phyloP scores from a whole-genome alignment of 2,888 invertebrate species.

The Muscina levida region DNA sequence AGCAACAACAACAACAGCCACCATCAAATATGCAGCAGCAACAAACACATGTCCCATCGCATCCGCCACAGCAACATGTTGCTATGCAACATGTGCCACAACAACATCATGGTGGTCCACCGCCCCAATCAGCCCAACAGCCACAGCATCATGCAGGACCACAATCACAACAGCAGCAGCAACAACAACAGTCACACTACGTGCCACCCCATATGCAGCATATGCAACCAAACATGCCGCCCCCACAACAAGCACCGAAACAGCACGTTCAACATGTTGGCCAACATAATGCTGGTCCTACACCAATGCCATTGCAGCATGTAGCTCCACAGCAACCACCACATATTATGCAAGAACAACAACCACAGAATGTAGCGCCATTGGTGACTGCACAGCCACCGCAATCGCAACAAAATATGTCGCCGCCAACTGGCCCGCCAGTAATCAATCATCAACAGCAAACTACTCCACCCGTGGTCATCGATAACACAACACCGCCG shows the following conservation, averaged over 20 bases:
- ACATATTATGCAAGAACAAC: constrained; percentile 67
- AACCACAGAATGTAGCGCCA: constrained; percentile 62
- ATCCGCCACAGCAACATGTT: constrained; percentile 67
- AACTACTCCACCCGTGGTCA: constrained; percentile 48
- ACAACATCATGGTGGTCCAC: constrained; percentile 66
- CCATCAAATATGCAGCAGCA: constrained; percentile 68
- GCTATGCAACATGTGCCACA: constrained; percentile 70
- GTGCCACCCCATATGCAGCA: constrained; percentile 67
- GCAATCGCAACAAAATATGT: constrained; percentile 50
- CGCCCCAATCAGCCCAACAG: constrained; percentile 71
- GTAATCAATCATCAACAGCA: constrained; percentile 46
- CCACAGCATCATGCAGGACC: constrained; percentile 69
- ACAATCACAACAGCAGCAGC: constrained; percentile 55
- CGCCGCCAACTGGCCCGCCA: constrained; percentile 47
- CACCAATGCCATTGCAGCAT: constrained; percentile 67
- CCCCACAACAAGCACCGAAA: constrained; percentile 69
- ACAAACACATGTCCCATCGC: constrained; percentile 7
- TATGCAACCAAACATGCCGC: constrained; percentile 67
- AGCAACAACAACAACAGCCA: constrained; percentile 70
- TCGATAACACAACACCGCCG: constrained; percentile 65
- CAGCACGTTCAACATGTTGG: constrained; percentile 69
- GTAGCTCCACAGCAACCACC: constrained; percentile 67
- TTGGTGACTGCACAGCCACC: constrained; percentile 58
- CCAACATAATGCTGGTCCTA: constrained; percentile 58
- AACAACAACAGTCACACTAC: constrained; percentile 66